These are phyloP conservation scores for Microchirus variegatus DNA, from an alignment of 2,797 vertebrate genomes.

Conservation along the genomic window DNA sequence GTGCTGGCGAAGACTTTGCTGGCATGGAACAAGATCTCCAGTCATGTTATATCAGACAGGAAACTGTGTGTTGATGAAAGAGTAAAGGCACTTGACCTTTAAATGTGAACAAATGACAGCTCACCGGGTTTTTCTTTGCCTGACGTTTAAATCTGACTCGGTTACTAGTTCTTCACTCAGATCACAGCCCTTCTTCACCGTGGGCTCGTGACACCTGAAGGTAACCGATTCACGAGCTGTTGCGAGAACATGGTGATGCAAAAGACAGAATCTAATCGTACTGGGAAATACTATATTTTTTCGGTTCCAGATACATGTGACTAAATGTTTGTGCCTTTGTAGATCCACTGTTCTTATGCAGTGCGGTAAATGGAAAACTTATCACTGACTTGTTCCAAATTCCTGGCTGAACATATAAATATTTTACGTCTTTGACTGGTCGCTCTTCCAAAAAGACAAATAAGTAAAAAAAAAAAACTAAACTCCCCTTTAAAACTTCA, in stretches of 20 bases:
- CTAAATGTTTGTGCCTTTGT: too few species aligned
- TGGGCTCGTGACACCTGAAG: slow-evolving; percentile 11
- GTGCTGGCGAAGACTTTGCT: slow-evolving; percentile 35
- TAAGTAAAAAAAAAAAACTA: too few species aligned
- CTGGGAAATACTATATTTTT: too few species aligned
- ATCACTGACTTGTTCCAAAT: too few species aligned
- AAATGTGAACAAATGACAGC: slow-evolving; percentile 22
- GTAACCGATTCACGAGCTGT: slow-evolving; percentile 24
- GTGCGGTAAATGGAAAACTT: too few species aligned
- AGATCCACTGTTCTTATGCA: too few species aligned
- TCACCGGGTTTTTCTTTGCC: neutral
- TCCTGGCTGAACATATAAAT: too few species aligned
- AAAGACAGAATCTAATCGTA: slow-evolving; percentile 5
- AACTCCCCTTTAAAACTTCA: too few species aligned
- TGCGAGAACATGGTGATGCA: slow-evolving; percentile 30
- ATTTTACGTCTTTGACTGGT: too few species aligned
- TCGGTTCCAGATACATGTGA: too few species aligned
- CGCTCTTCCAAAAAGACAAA: too few species aligned
- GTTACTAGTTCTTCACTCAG: slow-evolving; percentile 11
- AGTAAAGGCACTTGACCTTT: slow-evolving; percentile 38
- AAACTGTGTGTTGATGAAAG: slow-evolving; percentile 45
- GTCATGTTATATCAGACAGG: slow-evolving; percentile 54
- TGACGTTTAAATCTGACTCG: slow-evolving; percentile 32
- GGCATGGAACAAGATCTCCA: slow-evolving; percentile 58
- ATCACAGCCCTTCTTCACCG: slow-evolving; percentile 30